Conservation (phyloP, 2,888 invertebrate genomes). For the Hofmannophila pseudospretella region DNA sequence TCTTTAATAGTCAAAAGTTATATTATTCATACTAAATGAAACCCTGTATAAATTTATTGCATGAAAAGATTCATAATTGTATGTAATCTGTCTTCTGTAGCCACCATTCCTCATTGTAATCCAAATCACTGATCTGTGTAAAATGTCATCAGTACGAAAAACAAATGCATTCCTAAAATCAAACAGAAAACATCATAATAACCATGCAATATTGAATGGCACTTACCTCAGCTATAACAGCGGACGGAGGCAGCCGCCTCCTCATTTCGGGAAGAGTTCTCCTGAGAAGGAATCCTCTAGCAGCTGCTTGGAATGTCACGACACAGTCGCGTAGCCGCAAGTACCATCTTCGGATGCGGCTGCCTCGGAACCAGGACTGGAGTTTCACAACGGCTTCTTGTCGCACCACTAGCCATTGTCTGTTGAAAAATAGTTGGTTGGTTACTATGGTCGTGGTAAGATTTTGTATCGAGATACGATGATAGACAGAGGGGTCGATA, state of each 20-base stretch:
- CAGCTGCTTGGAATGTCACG: slow-evolving; percentile 83
- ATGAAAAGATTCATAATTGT: no score
- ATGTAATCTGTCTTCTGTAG: no score
- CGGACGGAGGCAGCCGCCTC: slow-evolving; percentile 23
- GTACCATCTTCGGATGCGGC: slow-evolving; percentile 82
- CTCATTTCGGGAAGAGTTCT: slow-evolving; percentile 68
- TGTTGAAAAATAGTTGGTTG: no score
- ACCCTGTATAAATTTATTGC: no score
- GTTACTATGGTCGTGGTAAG: no score
- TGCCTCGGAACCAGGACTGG: slow-evolving; percentile 88
- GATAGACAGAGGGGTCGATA: no score
- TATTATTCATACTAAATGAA: no score
- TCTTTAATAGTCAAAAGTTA: no score
- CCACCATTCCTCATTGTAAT: no score
- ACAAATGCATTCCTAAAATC: not conserved
- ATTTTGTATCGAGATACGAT: no score
- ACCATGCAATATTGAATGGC: slow-evolving; percentile 2
- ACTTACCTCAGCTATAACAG: slow-evolving; percentile 28
- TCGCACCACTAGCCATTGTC: slow-evolving; percentile 69
- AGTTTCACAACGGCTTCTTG: slow-evolving; percentile 81
- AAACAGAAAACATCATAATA: slow-evolving; percentile 6
- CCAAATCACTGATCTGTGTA: no score
- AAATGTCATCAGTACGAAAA: no score
- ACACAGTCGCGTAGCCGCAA: slow-evolving; percentile 78
- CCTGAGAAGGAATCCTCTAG: slow-evolving; percentile 82